Percentiles rank a stretch among this genome's conserved stretches.
phyloP scores from a whole-genome alignment of 2,113 vertebrate genomes.

The Speoplatyrhinus poulsoni region DNA sequence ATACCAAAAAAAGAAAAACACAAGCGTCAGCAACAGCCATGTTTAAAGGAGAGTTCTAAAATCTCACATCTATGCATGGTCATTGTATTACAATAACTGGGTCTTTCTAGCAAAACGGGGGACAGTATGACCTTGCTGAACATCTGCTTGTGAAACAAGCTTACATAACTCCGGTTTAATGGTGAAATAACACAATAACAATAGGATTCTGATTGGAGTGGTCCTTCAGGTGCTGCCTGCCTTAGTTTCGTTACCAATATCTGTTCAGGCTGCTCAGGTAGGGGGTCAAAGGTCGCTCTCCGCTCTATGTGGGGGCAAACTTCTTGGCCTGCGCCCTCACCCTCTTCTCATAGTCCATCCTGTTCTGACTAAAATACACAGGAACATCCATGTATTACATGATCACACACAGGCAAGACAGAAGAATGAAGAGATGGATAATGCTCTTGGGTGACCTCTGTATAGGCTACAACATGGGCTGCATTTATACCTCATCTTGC shows the following conservation, averaged over 20 bases:
- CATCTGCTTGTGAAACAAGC: conserved; percentile 29
- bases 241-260: conserved; percentile 28
- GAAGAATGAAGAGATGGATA: neutral
- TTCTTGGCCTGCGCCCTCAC: conserved; percentile 81
- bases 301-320: conserved; percentile 77
- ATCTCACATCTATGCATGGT: conserved; percentile 32
- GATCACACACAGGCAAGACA: neutral
- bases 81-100: conserved; percentile 23
- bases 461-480: no score
- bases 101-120: conserved; percentile 27
- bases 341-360: conserved; percentile 81
- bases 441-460: neutral
- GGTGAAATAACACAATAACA: conserved; percentile 51
- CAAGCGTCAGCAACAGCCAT: conserved; percentile 31
- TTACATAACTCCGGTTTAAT: conserved; percentile 32
- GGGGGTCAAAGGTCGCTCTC: conserved; percentile 17
- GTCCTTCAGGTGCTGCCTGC: conserved; percentile 63
- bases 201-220: conserved; percentile 67
- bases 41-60: conserved; percentile 28
- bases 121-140: conserved; percentile 31
- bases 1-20: conserved; percentile 33
- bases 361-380: conserved; percentile 75
- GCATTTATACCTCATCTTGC: no score
- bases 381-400: neutral
- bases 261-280: conserved; percentile 40